Conservation (phyloP, 2,888 invertebrate genomes). For the Caenorhabditis sp. region DNA sequence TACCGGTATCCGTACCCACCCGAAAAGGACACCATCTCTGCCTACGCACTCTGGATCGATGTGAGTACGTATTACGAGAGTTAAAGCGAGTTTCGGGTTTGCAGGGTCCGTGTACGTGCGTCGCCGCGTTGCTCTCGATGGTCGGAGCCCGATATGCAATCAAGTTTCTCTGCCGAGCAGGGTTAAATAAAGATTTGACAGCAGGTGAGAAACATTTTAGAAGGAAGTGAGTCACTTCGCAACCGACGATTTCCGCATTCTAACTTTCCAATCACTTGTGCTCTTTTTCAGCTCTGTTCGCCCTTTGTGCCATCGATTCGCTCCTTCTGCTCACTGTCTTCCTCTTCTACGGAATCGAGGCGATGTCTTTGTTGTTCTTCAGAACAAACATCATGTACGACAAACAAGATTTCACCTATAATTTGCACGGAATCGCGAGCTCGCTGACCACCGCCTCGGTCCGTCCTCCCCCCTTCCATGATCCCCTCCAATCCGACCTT, state of each 20-base stretch:
- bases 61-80: constrained; percentile 19
- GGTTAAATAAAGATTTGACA: constrained; percentile 74
- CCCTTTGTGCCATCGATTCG: constrained; percentile 74
- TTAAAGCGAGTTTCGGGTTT: neutral
- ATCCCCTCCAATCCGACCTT: too few relatives aligned
- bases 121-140: constrained; percentile 74
- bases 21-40: constrained; percentile 55
- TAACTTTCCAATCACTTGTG: constrained; percentile 1
- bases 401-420: constrained; percentile 66
- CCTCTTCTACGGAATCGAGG: constrained; percentile 75
- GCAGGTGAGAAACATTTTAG: constrained; percentile 64
- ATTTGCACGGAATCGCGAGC: constrained; percentile 71
- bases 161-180: constrained; percentile 72
- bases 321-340: constrained; percentile 74
- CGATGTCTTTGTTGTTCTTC: constrained; percentile 69
- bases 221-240: neutral
- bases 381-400: constrained; percentile 73
- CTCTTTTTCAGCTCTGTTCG: constrained; percentile 70
- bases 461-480: too few relatives aligned
- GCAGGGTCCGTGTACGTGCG: constrained; percentile 73
- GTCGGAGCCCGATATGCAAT: constrained; percentile 74
- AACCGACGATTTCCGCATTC: neutral
- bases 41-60: constrained; percentile 66
- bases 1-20: constrained; percentile 67
- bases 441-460: constrained; percentile 74